phyloP scores from a whole-genome alignment of 2,797 vertebrate species.

The Squalus acanthias region DNA sequence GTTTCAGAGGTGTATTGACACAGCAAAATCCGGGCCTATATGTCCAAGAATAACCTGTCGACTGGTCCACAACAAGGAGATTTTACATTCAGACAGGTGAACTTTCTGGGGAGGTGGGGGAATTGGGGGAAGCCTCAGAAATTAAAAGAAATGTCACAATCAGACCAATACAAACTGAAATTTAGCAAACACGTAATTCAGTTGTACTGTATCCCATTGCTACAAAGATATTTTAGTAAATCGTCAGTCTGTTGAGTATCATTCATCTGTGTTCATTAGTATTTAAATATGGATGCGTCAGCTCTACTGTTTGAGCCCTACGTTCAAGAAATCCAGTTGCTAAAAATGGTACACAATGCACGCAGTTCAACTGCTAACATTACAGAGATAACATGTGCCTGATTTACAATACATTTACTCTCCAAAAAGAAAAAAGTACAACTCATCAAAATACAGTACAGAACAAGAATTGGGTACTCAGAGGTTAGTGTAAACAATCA shows the following conservation, averaged over 20 bases:
- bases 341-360: slow-evolving; percentile 39
- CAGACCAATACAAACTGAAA: neutral
- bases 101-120: neutral
- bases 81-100: slow-evolving; percentile 8
- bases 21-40: no score
- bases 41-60: neutral
- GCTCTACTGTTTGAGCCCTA: slow-evolving; percentile 45
- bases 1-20: no score
- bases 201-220: neutral
- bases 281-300: neutral
- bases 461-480: slow-evolving; percentile 28
- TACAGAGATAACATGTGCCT: slow-evolving; percentile 33
- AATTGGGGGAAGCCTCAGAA: neutral
- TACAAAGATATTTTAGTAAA: neutral
- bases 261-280: slow-evolving; percentile 5
- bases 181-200: neutral
- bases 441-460: slow-evolving; percentile 38
- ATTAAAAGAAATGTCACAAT: slow-evolving; percentile 12
- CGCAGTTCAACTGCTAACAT: slow-evolving; percentile 43
- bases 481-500: slow-evolving; percentile 37
- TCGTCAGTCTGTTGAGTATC: neutral
- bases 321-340: slow-evolving; percentile 41
- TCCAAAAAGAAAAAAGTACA: slow-evolving; percentile 33
- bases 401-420: slow-evolving; percentile 35
- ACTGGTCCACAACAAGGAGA: neutral